These are phyloP conservation scores for Himalopsyche japonica DNA, from an alignment of 2,888 invertebrate genomes.

Conservation along the genomic window DNA sequence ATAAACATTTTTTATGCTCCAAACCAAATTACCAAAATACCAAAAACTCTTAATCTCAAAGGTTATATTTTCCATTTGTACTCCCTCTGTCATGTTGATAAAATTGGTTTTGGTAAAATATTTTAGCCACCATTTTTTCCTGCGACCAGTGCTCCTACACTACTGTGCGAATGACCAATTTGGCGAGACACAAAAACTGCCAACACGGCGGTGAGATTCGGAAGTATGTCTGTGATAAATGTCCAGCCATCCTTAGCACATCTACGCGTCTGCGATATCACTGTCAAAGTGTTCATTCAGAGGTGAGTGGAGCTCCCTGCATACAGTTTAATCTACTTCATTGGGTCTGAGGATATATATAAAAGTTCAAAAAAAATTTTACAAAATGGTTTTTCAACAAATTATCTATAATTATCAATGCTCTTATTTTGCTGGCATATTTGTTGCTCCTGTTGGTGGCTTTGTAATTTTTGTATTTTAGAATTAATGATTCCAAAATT, in stretches of 20 bases:
- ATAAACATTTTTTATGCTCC: background rate
- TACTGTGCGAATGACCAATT: slow-evolving; percentile 18
- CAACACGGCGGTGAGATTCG: slow-evolving; percentile 8
- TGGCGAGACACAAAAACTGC: slow-evolving; percentile 20
- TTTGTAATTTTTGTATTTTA: no score
- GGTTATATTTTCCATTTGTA: no score
- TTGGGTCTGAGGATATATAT: no score
- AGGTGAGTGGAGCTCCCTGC: slow-evolving; percentile 12
- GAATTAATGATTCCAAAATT: no score
- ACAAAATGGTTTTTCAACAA: no score
- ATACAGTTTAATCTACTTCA: no score
- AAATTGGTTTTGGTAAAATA: background rate
- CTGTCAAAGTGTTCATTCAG: slow-evolving; percentile 18
- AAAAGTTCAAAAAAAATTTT: no score
- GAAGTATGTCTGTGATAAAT: slow-evolving; percentile 30
- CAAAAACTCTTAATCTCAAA: no score
- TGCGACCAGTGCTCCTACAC: slow-evolving; percentile 34
- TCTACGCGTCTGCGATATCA: slow-evolving; percentile 25
- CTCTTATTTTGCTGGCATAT: no score
- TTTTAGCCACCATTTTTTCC: background rate
- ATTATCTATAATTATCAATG: no score
- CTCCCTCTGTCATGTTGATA: background rate
- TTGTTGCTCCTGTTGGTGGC: no score
- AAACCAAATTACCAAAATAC: background rate
- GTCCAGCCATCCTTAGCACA: slow-evolving; percentile 22